Evolutionary conservation across 2,113 vertebrate species (phyloP).

Genomic region (Vulpes lagopus): DNA sequence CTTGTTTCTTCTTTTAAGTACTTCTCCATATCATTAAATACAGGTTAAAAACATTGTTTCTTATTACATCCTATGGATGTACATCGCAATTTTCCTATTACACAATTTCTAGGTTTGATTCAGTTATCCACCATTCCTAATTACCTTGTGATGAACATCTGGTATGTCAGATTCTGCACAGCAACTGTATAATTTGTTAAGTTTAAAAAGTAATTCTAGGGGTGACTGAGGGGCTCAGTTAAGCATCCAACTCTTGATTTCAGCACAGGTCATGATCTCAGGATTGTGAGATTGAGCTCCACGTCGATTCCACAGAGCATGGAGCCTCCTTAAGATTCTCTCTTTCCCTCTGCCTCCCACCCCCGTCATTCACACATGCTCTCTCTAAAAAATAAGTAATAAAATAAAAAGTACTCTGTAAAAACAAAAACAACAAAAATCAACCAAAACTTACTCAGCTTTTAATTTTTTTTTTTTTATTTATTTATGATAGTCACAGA

Average conservation of each 20-base stretch:
- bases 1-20: conserved; percentile 45
- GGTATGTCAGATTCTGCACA: background rate
- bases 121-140: background rate
- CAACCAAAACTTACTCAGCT: background rate
- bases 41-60: background rate
- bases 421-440: background rate
- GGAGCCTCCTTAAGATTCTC: background rate
- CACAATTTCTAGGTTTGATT: background rate
- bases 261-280: background rate
- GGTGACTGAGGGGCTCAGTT: background rate
- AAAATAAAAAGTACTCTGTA: background rate
- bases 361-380: background rate
- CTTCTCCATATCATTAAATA: background rate
- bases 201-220: background rate
- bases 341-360: background rate
- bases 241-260: background rate
- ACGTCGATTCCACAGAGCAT: background rate
- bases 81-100: background rate
- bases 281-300: background rate
- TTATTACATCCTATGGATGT: background rate
- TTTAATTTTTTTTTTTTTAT: too few species aligned
- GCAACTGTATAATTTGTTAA: background rate
- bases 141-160: background rate
- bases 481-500: too few species aligned
- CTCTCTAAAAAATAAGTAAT: background rate